Base-by-base conservation (phyloP, 2,113 vertebrate genomes). In the Gymnarchus niloticus region DNA sequence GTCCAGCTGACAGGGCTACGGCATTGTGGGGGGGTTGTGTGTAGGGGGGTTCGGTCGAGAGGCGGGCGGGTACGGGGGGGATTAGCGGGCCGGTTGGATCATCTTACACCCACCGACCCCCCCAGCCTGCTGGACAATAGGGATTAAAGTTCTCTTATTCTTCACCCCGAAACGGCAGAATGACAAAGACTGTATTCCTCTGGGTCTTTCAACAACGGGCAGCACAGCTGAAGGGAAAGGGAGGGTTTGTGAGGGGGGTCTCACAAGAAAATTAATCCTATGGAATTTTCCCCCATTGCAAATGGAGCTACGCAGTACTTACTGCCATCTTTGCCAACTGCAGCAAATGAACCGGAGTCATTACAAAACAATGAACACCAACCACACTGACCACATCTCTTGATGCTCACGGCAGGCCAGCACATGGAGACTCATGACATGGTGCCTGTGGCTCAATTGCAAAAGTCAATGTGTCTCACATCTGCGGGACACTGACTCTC, bases 141-240 rank as follows among this genome's bases (percentile, higher is more conserved):
- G 94, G 94, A 95, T 95, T 95, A 95, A 95, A 94, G 94, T 95
- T 95, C 93, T 95, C 93, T 94, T 94, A 94, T 95, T 95, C 94
- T 95, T 94, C 90, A 88, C 90, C 92, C 91, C 91, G 92, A 93
- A 95, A 94, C 92, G 90, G 92, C 92, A 91, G 92, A 91, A 95
- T 94, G 94, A 95, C 94, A 95, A 95, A 95, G 93, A 95, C 93
- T 92, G 93, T 95, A 95, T 94, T 95, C 94, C 94, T 94, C 93
- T 91, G 94, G 94, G 94, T 94, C 94, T 94, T 94, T 94, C 94
- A 94, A 93, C 94, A 94, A 92, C 91, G 92, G 91, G 92, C 92
- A 93, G 92, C 93, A 93, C 93, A 94, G 94, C 94, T 95, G 93
- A 94, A 95, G 94, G 93, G 92, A 91, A 88, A 84, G 89, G 85